Evolutionary conservation across 2,888 invertebrate genomes (phyloP).

Genomic region (Hirtodrosophila trivittata): DNA sequence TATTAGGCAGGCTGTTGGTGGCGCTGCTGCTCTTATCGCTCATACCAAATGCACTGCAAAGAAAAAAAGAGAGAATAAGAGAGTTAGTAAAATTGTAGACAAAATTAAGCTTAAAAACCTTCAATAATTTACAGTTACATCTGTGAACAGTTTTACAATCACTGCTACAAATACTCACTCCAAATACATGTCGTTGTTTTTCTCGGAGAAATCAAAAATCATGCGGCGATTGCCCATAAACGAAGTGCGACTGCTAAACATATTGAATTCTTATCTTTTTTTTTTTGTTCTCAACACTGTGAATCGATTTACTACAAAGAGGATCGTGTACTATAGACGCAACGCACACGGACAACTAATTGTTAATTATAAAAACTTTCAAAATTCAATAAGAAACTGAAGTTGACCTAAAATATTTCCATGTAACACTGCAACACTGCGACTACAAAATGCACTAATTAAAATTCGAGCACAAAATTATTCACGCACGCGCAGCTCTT

Average conservation of each 20-base stretch:
- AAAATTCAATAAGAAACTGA: constrained; percentile 17
- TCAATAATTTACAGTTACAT: constrained; percentile 8
- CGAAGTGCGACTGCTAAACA: constrained; percentile 76
- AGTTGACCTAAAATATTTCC: constrained; percentile 50
- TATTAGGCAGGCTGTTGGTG: constrained; percentile 82
- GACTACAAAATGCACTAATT: constrained; percentile 70
- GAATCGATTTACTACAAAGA: constrained; percentile 58
- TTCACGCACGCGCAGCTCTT: constrained; percentile 65
- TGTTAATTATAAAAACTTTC: constrained; percentile 38
- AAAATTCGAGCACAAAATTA: constrained; percentile 61
- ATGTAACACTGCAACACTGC: constrained; percentile 62
- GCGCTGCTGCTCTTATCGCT: constrained; percentile 83
- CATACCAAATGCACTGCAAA: constrained; percentile 83
- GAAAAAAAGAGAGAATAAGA: constrained; percentile 16
- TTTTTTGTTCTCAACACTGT: constrained; percentile 49
- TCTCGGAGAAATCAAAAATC: constrained; percentile 83
- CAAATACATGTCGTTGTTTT: constrained; percentile 79
- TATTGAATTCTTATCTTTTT: constrained; percentile 44
- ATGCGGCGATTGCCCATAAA: constrained; percentile 82
- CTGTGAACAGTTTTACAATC: neutral
- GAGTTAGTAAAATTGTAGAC: neutral
- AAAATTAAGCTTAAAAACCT: too few relatives aligned
- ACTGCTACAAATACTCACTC: constrained; percentile 79
- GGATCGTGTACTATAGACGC: constrained; percentile 49
- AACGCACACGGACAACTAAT: constrained; percentile 55